These are phyloP conservation scores for Macrocentrus cingulum DNA, from an alignment of 1,140 invertebrate species.

Conservation along the genomic window DNA sequence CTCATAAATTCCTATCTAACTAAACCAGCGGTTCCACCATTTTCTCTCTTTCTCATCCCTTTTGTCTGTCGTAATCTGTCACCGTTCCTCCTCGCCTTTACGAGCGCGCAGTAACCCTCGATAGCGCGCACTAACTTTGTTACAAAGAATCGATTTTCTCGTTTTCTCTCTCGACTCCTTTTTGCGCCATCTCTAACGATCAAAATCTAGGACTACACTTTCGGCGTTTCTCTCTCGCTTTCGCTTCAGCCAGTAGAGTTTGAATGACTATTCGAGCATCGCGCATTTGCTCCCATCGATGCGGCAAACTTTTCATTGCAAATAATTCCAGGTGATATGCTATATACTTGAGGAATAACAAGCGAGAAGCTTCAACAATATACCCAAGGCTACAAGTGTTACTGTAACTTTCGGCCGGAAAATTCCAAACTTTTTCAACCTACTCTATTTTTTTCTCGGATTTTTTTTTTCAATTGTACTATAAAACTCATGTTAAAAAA, in stretches of 20 bases:
- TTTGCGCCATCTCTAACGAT: neutral
- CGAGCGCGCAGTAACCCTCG: neutral
- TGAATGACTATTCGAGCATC: slow-evolving; percentile 14
- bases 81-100: neutral
- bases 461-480: too few species aligned
- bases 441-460: too few species aligned
- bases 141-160: slow-evolving; percentile 9
- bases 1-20: slow-evolving; percentile 6
- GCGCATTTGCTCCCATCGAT: slow-evolving; percentile 9
- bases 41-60: neutral
- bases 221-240: neutral
- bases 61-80: slow-evolving; percentile 1
- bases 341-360: too few species aligned
- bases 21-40: neutral
- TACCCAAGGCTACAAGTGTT: too few species aligned
- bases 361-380: too few species aligned
- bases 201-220: slow-evolving; percentile 9
- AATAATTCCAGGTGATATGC: slow-evolving; percentile 8
- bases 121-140: slow-evolving; percentile 9
- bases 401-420: too few species aligned
- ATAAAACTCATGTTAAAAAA: too few species aligned
- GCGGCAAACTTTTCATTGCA: slow-evolving; percentile 11
- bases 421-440: too few species aligned
- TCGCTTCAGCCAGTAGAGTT: slow-evolving; percentile 4
- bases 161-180: neutral